Percentiles rank a stretch among this genome's conserved stretches.
Evolutionary conservation across 2,113 vertebrate genomes (phyloP).

Genomic region (Nycticryphes semicollaris): DNA sequence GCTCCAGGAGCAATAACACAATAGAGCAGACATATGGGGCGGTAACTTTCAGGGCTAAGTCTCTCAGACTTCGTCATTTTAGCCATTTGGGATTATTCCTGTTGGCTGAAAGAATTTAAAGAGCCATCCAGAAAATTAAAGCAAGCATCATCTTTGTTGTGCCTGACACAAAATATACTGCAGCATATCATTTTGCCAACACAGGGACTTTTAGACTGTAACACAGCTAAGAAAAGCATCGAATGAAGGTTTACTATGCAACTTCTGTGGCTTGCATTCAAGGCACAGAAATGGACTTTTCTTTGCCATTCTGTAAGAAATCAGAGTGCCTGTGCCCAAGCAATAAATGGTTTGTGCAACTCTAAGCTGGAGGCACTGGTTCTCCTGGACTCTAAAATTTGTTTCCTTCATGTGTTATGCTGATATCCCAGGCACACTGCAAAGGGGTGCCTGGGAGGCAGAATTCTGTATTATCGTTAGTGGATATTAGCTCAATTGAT

Average conservation of each 20-base stretch:
- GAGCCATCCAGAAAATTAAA: not conserved
- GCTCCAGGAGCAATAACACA: not conserved
- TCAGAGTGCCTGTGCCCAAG: accelerated
- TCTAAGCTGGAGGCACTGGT: not conserved
- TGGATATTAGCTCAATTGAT: not conserved
- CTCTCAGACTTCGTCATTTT: not conserved
- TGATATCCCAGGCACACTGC: not conserved
- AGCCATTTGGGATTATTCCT: not conserved
- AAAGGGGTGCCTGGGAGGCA: not conserved
- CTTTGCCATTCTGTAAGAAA: not conserved
- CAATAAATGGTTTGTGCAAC: not conserved
- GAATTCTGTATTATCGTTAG: not conserved
- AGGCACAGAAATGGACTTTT: not conserved
- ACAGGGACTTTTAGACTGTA: not conserved
- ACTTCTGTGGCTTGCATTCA: not conserved
- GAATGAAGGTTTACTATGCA: not conserved
- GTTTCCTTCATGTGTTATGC: not conserved
- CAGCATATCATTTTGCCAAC: not conserved
- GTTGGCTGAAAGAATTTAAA: not conserved
- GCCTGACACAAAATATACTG: not conserved
- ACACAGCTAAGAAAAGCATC: not conserved
- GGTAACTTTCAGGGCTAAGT: not conserved
- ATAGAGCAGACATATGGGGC: not conserved
- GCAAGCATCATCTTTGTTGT: not conserved
- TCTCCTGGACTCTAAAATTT: not conserved